A percentile compares a stretch with the other conserved stretches of the same genome.
Conservation (phyloP, 2,888 invertebrate species). For the Phasia obesa region DNA sequence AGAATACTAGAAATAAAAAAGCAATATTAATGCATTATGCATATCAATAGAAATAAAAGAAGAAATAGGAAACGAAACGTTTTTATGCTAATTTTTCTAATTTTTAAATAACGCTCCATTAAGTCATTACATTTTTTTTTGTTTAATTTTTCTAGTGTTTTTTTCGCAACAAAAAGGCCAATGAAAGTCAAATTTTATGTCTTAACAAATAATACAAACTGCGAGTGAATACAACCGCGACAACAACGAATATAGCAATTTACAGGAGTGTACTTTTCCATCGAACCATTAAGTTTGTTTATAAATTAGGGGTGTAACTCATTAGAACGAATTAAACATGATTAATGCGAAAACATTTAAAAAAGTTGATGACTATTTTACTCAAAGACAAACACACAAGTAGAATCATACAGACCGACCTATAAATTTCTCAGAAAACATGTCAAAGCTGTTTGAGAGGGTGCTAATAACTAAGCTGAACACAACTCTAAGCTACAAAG, state of each 20-base stretch:
- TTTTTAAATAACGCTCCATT: slow-evolving; percentile 57
- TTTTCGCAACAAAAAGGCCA: slow-evolving; percentile 45
- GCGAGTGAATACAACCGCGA: slow-evolving; percentile 3
- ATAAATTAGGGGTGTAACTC: slow-evolving; percentile 7
- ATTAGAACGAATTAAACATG: not conserved
- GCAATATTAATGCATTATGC: slow-evolving; percentile 39
- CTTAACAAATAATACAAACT: slow-evolving; percentile 54
- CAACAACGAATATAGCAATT: slow-evolving; percentile 26
- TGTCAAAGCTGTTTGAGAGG: too few species aligned
- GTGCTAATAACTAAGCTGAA: too few species aligned
- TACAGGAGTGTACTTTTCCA: slow-evolving; percentile 58
- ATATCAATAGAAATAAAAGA: slow-evolving; percentile 37
- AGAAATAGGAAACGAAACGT: not conserved
- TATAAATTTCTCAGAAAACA: too few species aligned
- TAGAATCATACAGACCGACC: too few species aligned
- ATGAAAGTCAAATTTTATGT: slow-evolving; percentile 64
- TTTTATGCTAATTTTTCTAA: slow-evolving; percentile 49
- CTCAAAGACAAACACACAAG: too few species aligned
- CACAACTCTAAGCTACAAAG: too few species aligned
- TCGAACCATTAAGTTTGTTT: not conserved
- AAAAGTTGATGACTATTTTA: too few species aligned
- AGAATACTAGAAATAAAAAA: not conserved
- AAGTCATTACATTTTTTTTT: slow-evolving; percentile 41
- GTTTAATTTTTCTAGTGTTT: slow-evolving; percentile 1
- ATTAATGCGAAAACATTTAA: not conserved